Evolutionary conservation across 2,797 vertebrate genomes (phyloP).

Genomic region (Anguilla anguilla): DNA sequence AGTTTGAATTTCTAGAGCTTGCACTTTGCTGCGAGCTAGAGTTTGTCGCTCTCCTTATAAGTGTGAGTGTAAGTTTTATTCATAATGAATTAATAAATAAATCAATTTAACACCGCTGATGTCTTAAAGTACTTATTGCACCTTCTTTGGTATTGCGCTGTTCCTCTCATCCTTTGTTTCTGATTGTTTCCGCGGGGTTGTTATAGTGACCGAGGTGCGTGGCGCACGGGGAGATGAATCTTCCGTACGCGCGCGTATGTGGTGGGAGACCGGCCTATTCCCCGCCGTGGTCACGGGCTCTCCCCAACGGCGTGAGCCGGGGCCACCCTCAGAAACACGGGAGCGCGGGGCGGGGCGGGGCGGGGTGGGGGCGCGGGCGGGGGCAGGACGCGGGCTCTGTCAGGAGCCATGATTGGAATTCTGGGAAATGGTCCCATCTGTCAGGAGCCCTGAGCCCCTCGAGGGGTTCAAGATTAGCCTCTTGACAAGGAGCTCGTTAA

Average conservation of each 20-base stretch:
- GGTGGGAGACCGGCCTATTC: constrained; percentile 17
- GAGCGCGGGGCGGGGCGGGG: too few species aligned
- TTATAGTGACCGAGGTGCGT: not conserved
- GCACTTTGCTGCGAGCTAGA: too few species aligned
- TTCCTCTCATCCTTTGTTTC: not conserved
- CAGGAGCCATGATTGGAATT: constrained; percentile 74
- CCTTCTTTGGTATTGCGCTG: not conserved
- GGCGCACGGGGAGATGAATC: not conserved
- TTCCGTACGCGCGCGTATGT: not conserved
- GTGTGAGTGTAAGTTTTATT: too few species aligned
- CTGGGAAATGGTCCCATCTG: constrained; percentile 78
- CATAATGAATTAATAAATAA: not conserved
- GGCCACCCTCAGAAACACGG: not conserved
- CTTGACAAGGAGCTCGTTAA: constrained; percentile 13
- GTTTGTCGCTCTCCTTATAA: too few species aligned
- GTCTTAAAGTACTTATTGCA: not conserved
- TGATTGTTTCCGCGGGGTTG: not conserved
- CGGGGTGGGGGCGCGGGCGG: constrained; percentile 53
- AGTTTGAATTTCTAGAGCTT: not conserved
- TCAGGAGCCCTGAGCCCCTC: constrained; percentile 44
- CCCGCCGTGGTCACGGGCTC: not conserved
- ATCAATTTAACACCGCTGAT: not conserved
- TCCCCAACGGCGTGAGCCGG: not conserved
- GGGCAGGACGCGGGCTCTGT: constrained; percentile 68
- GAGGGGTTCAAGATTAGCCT: not conserved